A percentile compares a stretch with the other conserved stretches of the same genome.
These are phyloP conservation scores for Perodicticus potto DNA, from an alignment of 2,797 vertebrate genomes.

Conservation along the genomic window DNA sequence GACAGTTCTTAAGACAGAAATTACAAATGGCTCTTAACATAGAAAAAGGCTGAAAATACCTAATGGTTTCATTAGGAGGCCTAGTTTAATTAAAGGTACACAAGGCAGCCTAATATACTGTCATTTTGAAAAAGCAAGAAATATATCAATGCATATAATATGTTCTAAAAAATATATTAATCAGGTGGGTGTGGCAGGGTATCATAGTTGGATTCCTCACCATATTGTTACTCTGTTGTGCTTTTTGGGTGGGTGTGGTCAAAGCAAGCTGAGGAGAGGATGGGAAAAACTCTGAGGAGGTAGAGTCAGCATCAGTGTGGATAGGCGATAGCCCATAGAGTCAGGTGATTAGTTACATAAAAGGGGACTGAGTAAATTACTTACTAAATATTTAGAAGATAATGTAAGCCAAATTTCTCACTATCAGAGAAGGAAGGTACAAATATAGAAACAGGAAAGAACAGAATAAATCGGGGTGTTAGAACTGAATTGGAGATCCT, in stretches of 20 bases:
- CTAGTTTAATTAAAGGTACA: background rate
- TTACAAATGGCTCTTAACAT: background rate
- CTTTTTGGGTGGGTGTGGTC: background rate
- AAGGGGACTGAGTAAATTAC: background rate
- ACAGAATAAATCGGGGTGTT: background rate
- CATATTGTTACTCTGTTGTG: background rate
- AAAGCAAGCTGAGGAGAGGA: too few species aligned
- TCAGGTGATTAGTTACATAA: background rate
- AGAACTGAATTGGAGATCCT: background rate
- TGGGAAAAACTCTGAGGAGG: background rate
- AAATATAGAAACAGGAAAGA: background rate
- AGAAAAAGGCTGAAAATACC: background rate
- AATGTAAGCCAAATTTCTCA: background rate
- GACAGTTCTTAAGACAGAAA: background rate
- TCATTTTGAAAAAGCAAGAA: background rate
- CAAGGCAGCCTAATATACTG: background rate
- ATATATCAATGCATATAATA: background rate
- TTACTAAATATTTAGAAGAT: background rate
- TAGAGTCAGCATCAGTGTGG: background rate
- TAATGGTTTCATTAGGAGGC: background rate
- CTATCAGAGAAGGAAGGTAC: background rate
- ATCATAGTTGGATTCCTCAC: background rate
- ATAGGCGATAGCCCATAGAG: background rate
- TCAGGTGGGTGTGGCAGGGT: background rate
- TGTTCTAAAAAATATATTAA: background rate